Evolutionary conservation across 2,797 vertebrate species (phyloP), one percentile per base, ranked within the genome.

Genomic region (Chaetophractus vellerosus): DNA sequence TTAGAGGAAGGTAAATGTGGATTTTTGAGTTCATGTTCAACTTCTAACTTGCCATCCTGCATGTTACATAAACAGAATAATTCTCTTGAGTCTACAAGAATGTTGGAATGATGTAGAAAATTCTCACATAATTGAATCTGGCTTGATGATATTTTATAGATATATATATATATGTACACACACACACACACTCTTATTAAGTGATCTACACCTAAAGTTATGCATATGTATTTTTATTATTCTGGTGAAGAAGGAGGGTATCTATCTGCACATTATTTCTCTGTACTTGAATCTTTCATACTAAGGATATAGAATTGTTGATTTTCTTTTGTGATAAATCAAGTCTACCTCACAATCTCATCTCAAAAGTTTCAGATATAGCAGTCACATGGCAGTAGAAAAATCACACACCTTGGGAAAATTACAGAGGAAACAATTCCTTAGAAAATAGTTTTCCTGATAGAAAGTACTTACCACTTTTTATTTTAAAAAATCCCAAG

Each of bases 11-110:
- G 4, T 4, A 74, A 88, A 7, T 71, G 59, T 59, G 24, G 52
- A 52, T 31, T 88, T 91, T 23, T 26, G 24, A 91, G 69, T 59
- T 80, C 45, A 71, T 59, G 38, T 18, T 64, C 74, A 82, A 75
- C 50, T 26, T 88, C 33, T 86, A 61, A 90, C 18, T 75, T 74
- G 64, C 64, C 50, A 74, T 57, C 6, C n/a, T 80, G 61, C 31
- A 38, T 76, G 59, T 94, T 57, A 84, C 3, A 64, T 36, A 63
- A 87, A 88, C 24, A 84, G 90, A 83, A 90, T 33, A 0, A n/a
- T 45, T 41, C 11, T 71, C 26, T 57, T 57, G 19, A 74, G 15
- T 52, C 26, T 69, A 26, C 24, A 84, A 9, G 21, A 82, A 63
- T 83, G 19, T 12, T 91, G 36, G 6, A 74, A 83, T 38, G 12